These are phyloP conservation scores for Hyperoodon ampullatus DNA, from an alignment of 2,113 vertebrate genomes.

Conservation along the genomic window DNA sequence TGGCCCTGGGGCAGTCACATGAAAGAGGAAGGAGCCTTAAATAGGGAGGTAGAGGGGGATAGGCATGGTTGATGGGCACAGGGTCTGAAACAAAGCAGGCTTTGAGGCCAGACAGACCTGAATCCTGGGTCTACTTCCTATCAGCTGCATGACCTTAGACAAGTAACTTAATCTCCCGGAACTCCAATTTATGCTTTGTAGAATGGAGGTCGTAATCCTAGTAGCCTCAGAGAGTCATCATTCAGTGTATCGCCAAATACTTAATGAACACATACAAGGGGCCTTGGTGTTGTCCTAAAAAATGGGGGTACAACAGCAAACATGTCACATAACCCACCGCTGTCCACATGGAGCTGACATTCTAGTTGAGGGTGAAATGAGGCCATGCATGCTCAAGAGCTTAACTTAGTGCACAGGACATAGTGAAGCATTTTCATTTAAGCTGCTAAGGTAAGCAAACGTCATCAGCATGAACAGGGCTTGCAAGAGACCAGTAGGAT, in stretches of 20 bases:
- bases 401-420: not conserved
- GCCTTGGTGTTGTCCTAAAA: not conserved
- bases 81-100: not conserved
- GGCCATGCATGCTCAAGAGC: not conserved
- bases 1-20: not conserved
- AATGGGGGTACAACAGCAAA: not conserved
- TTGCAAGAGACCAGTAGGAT: not conserved
- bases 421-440: not conserved
- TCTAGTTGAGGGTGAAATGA: not conserved
- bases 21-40: not conserved
- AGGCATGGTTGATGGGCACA: rapidly evolving
- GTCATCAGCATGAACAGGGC: not conserved
- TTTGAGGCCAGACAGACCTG: not conserved
- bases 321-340: not conserved
- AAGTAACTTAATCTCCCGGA: not conserved
- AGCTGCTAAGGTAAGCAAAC: not conserved
- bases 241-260: not conserved
- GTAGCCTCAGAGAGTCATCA: not conserved
- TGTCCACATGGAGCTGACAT: not conserved
- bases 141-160: not conserved
- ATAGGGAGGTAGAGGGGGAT: not conserved
- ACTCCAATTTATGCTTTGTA: not conserved
- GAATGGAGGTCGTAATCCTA: not conserved
- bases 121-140: not conserved
- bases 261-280: not conserved